A percentile compares a stretch with the other conserved stretches of the same genome.
Conservation (phyloP, 2,797 vertebrate species). For the Coendou prehensilis region DNA sequence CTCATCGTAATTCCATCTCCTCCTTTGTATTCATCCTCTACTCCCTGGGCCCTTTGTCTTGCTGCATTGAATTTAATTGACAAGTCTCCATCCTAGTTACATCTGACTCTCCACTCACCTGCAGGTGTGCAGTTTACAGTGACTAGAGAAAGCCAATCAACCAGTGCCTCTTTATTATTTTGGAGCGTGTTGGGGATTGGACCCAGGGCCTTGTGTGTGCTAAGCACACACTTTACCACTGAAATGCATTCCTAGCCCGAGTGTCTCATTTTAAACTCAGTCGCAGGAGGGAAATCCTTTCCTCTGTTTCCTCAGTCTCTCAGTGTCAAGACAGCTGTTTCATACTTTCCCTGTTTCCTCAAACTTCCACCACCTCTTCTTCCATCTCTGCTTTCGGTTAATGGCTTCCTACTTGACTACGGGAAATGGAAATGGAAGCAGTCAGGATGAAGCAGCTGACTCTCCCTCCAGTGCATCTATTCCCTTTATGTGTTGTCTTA, state of each 20-base stretch:
- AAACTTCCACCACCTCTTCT: not conserved
- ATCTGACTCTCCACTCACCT: not conserved
- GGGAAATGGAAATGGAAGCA: conserved; percentile 32
- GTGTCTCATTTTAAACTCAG: conserved; percentile 43
- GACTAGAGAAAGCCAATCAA: not conserved
- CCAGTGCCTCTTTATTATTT: not conserved
- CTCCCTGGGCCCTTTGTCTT: not conserved
- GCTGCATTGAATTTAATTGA: not conserved
- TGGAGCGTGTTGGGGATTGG: not conserved
- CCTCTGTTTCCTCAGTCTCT: not conserved
- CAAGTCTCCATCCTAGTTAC: not conserved
- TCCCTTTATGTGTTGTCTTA: not conserved
- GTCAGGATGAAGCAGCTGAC: not conserved
- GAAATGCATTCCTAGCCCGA: no score
- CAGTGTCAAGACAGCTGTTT: not conserved
- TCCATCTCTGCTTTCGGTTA: not conserved
- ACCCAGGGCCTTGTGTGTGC: not conserved
- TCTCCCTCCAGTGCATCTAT: not conserved
- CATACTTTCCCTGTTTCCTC: conserved; percentile 7
- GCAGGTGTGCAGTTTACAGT: not conserved
- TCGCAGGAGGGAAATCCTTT: not conserved
- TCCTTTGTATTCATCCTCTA: not conserved
- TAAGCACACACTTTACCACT: not conserved
- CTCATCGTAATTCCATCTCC: not conserved
- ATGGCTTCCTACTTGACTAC: not conserved